Conservation (phyloP, 2,797 vertebrate species). For the Morus bassanus region DNA sequence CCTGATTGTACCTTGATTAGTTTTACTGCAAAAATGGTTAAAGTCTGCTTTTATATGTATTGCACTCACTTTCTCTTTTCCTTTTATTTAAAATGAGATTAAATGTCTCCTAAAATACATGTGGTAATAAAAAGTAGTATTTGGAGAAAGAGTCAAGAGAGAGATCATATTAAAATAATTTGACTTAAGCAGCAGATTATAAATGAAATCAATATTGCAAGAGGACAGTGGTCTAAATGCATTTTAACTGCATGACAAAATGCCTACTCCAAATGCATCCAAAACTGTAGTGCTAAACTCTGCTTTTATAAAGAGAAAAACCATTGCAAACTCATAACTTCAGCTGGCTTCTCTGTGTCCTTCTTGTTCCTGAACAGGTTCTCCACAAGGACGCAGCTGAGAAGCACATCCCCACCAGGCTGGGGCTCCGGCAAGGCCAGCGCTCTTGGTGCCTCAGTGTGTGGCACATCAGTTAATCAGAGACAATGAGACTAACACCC, state of each 20-base stretch:
- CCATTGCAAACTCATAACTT: neutral
- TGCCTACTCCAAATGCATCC: neutral
- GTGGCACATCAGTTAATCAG: neutral
- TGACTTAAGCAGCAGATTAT: neutral
- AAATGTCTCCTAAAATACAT: neutral
- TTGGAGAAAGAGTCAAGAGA: neutral
- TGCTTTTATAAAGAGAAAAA: neutral
- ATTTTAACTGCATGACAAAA: conserved; percentile 33
- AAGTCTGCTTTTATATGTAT: neutral
- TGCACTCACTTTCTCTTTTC: neutral
- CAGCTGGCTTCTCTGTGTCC: neutral
- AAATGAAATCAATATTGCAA: conserved; percentile 11
- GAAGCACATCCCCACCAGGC: neutral
- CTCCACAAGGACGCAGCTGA: neutral
- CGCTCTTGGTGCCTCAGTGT: neutral
- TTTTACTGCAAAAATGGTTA: neutral
- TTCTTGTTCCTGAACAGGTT: neutral
- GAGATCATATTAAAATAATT: neutral
- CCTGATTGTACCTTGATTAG: neutral
- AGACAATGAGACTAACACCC: neutral
- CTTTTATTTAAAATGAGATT: neutral
- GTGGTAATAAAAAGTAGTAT: neutral
- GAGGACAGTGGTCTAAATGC: neutral
- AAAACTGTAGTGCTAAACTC: neutral
- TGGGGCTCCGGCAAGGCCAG: neutral